Evolutionary conservation across 1,140 invertebrate genomes (phyloP), one percentile per base, ranked within the genome.

Genomic region (Pissodes strobi): DNA sequence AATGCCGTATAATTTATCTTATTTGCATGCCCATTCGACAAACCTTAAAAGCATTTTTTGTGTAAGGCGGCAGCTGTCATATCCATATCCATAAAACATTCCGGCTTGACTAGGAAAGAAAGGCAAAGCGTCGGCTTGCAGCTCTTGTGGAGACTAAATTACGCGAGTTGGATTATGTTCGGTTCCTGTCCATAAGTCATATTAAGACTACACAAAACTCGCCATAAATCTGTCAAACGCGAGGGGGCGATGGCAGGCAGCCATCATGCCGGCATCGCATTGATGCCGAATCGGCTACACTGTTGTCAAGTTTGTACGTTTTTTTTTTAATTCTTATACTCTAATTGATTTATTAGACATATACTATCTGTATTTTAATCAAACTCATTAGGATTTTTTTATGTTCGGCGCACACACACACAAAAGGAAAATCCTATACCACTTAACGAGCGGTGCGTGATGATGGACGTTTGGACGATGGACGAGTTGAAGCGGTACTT

Each of bases 111-210:
- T 30, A 53, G 60, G 27, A 55, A 63, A 63, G 60, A 63, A 55
- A 63, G 39, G 38, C 60, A 48, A 17, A 59, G 38, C 60, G 49
- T 53, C 49, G 49, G 18, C 19, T 27, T 18, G 12, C 34, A 4
- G 53, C 23, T 21, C 53, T 56, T 39, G 39, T 39, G 55, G 61
- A 64, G 64, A 66, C 52, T 70, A 70, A 70, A 70, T 70, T 70
- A 70, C 67, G 66, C 69, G 39, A 23, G 59, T 72, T 72, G 76
- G 74, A 77, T 77, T 76, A 77, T 77, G 68, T 76, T 76, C 72
- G 72, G 76, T 76, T 74, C 75, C 74, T 78, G 75, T 77, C 75
- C 76, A 78, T 78, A 78, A 78, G 75, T 78, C 76, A 78, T 78
- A 78, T 78, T 78, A 78, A 78, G 76, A 78, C 76, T 77, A 77